Evolutionary conservation across 2,888 invertebrate species (phyloP).

Genomic region (Cactoblastis cactorum): DNA sequence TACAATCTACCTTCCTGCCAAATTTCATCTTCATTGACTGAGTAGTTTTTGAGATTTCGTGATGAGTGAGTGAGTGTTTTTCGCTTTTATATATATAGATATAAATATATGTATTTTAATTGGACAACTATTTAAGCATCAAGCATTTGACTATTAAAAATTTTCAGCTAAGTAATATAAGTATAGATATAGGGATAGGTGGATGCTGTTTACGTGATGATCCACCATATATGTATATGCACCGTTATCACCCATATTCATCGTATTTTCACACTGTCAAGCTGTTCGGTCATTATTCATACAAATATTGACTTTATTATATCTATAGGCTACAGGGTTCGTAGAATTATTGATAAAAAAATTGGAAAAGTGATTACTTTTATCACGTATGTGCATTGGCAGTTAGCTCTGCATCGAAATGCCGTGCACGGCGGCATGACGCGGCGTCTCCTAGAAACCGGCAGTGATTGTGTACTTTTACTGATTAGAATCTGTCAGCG

Average conservation of each 20-base stretch:
- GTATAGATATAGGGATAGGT: neutral
- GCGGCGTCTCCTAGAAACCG: constrained; percentile 43
- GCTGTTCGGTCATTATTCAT: constrained; percentile 24
- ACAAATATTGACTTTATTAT: constrained; percentile 27
- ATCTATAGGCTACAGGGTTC: neutral
- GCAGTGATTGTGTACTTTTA: constrained; percentile 28
- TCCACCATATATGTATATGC: constrained; percentile 18
- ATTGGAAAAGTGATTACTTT: constrained; percentile 16
- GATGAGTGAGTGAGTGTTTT: too few relatives aligned
- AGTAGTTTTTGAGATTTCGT: too few relatives aligned
- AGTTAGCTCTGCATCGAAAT: constrained; percentile 36
- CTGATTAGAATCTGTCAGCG: constrained; percentile 32
- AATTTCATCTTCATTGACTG: too few relatives aligned
- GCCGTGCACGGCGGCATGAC: constrained; percentile 47
- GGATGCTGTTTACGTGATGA: constrained; percentile 31
- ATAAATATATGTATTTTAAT: too few relatives aligned
- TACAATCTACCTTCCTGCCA: too few relatives aligned
- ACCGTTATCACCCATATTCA: constrained; percentile 13
- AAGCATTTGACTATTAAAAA: neutral
- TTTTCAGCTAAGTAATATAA: constrained; percentile 22
- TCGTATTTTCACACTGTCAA: constrained; percentile 20
- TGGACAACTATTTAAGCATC: too few relatives aligned
- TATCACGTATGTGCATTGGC: constrained; percentile 18
- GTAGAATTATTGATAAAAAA: neutral
- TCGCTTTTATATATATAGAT: too few relatives aligned